A percentile compares a stretch with the other conserved stretches of the same genome.
Conservation (phyloP, 2,113 vertebrate species). For the Chelonoidis abingdonii region DNA sequence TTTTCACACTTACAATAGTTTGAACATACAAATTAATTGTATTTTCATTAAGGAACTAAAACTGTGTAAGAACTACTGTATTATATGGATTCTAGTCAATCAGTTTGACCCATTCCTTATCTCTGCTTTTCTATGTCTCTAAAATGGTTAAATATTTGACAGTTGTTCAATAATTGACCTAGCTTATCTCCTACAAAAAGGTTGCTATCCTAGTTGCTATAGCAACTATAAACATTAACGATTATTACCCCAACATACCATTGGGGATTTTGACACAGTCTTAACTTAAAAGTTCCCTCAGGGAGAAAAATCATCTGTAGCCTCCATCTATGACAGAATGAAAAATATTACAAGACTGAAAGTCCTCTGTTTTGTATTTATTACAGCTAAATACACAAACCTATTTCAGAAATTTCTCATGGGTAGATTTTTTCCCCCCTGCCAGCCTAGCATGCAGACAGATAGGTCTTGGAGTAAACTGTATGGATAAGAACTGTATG, state of each 20-base stretch:
- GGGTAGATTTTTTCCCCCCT: background rate
- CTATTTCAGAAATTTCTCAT: background rate
- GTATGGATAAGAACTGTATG: accelerated
- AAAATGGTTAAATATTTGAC: conserved; percentile 48
- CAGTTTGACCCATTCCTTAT: background rate
- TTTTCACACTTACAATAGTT: background rate
- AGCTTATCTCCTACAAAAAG: conserved; percentile 71
- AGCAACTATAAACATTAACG: conserved; percentile 53
- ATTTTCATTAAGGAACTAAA: background rate
- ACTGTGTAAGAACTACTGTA: background rate
- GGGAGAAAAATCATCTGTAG: conserved; percentile 42
- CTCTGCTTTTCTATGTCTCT: conserved; percentile 37
- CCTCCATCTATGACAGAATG: conserved; percentile 40
- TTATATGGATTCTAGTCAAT: conserved; percentile 12
- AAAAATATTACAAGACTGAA: conserved; percentile 25
- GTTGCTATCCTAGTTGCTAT: conserved; percentile 37
- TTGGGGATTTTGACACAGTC: conserved; percentile 19
- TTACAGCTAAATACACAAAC: conserved; percentile 34
- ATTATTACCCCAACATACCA: background rate
- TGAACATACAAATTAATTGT: background rate
- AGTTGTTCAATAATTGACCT: conserved; percentile 71
- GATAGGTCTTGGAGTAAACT: background rate
- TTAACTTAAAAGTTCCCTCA: conserved; percentile 34
- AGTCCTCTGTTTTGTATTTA: background rate
- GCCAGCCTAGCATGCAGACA: background rate